phyloP scores from a whole-genome alignment of 1,140 invertebrate genomes.

The Monomorium pharaonis region DNA sequence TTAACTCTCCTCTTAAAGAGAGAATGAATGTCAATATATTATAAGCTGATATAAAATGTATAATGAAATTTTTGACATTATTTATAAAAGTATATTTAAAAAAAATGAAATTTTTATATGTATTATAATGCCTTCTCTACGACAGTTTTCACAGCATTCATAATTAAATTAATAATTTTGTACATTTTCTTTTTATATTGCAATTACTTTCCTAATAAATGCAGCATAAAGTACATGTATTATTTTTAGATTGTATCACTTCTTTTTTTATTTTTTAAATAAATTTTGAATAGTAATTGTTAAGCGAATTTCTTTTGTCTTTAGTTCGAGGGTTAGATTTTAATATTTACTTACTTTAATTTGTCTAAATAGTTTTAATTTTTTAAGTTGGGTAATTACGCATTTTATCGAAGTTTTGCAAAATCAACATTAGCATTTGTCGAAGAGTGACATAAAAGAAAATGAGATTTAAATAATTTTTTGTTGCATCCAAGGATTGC shows the following conservation, averaged over 20 bases:
- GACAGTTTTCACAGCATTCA: not conserved
- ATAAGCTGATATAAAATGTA: too few species aligned
- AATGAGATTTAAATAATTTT: not conserved
- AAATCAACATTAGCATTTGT: not conserved
- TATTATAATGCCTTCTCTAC: not conserved
- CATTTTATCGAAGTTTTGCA: not conserved
- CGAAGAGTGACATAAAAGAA: not conserved
- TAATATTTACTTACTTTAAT: not conserved
- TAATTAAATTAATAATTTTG: not conserved
- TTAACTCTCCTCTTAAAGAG: conserved; percentile 2
- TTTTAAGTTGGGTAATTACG: not conserved
- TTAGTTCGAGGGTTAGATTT: not conserved
- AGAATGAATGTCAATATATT: not conserved
- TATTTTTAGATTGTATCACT: too few species aligned
- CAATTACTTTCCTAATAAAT: not conserved
- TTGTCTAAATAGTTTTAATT: not conserved
- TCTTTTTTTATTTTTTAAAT: too few species aligned
- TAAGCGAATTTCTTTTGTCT: not conserved
- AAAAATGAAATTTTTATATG: not conserved
- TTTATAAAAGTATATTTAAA: not conserved
- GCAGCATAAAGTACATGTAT: not conserved
- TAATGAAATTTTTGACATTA: too few species aligned
- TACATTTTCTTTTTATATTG: not conserved
- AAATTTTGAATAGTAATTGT: not conserved
- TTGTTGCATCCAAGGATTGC: not conserved